phyloP scores from a whole-genome alignment of 2,888 invertebrate genomes.

The Papilio gigon region DNA sequence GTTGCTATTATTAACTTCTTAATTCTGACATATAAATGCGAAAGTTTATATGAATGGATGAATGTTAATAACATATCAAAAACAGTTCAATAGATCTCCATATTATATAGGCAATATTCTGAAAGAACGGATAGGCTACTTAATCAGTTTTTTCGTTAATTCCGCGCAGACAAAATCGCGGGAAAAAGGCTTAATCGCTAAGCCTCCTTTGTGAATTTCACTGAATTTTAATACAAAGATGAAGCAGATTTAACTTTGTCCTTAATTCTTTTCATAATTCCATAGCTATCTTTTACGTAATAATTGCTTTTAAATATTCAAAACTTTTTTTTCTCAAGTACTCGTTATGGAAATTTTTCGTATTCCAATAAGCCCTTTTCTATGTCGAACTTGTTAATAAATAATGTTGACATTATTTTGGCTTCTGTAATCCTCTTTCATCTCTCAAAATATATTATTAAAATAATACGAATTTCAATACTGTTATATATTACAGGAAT shows the following conservation, averaged over 20 bases:
- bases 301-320: conserved; percentile 18
- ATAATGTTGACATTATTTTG: background rate
- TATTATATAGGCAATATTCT: no score
- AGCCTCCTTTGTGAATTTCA: background rate
- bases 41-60: no score
- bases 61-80: no score
- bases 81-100: no score
- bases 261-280: conserved; percentile 6
- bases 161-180: no score
- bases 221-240: conserved; percentile 17
- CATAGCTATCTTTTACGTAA: conserved; percentile 12
- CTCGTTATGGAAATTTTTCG: background rate
- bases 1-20: no score
- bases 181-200: no score
- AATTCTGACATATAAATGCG: no score
- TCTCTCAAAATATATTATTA: background rate
- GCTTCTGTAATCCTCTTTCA: conserved; percentile 10
- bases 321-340: background rate
- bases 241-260: conserved; percentile 4
- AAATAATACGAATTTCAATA: conserved; percentile 9
- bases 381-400: background rate
- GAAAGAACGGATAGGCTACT: no score
- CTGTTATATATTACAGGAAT: background rate
- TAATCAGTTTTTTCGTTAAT: no score
- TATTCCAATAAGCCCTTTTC: background rate